A percentile compares a stretch with the other conserved stretches of the same genome.
These are phyloP conservation scores for Acleris sparsana DNA, from an alignment of 2,888 invertebrate genomes.

Conservation along the genomic window DNA sequence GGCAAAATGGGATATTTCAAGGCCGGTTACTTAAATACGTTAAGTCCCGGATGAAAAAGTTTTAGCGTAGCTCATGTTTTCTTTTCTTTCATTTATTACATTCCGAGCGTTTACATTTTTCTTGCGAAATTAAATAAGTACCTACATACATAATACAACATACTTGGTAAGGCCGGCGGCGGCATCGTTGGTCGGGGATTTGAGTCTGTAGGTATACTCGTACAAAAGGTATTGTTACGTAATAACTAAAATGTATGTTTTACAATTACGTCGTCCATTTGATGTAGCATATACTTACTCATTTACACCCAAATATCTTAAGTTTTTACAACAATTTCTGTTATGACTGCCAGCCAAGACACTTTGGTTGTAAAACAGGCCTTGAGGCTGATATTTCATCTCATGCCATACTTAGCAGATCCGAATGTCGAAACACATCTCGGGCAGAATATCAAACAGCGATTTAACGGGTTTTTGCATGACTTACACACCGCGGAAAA, in stretches of 20 bases:
- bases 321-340: neutral
- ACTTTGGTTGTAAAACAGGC: neutral
- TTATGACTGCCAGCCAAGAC: neutral
- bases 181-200: no score
- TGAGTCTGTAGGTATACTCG: no score
- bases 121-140: neutral
- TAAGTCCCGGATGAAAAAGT: constrained; percentile 8
- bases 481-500: constrained; percentile 1
- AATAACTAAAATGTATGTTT: no score
- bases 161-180: neutral
- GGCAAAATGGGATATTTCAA: constrained; percentile 8
- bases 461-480: constrained; percentile 17
- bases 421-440: constrained; percentile 18
- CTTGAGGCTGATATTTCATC: constrained; percentile 16
- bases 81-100: constrained; percentile 16
- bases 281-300: no score
- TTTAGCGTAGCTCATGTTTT: constrained; percentile 8
- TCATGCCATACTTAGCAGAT: constrained; percentile 2
- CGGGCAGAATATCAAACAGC: neutral
- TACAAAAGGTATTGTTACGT: no score
- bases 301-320: no score
- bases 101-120: constrained; percentile 10
- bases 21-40: neutral
- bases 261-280: no score
- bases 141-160: no score